Evolutionary conservation across 2,888 invertebrate species (phyloP), one percentile per base, ranked within the genome.

Genomic region (Ennomos erosarius): DNA sequence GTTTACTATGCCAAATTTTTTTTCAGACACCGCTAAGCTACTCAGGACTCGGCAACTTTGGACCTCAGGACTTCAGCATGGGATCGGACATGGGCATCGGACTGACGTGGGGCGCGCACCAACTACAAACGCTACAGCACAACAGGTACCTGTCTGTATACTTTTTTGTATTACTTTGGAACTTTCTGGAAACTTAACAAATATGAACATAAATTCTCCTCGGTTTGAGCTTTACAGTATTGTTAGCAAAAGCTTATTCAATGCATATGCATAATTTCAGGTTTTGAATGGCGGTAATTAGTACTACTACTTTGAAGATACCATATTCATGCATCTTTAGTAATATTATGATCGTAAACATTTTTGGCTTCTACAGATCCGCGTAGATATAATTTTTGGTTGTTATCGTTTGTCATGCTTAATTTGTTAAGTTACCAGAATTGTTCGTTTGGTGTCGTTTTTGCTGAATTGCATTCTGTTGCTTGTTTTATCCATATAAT

Each of bases 11-110:
- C 26, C 6, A 6, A 26, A 50, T 37, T 12, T 38, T 43, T 48
- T 57, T 10, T 10, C 86, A 93, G 93, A 88, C 92, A 81, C 93
- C 92, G 69, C 85, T 93, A 68, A 86, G 94, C 87, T 95, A 96
- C 83, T 93, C 94, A 74, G 94, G 95, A 83, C 91, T 94, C 72
- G 93, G 94, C 69, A 93, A 94, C 70, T 96, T 96, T 81, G 95
- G 94, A 82, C 95, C 96, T 71, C 96, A 96, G 87, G 96, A 96
- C 90, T 96, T 96, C 91, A 95, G 95, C 87, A 95, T 96, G 92
- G 94, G 93, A 78, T 94, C 95, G 68, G 95, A 96, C 77, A 95
- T 96, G 94, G 94, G 95, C 72, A 92, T 96, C 67, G 94, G 94
- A 71, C 90, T 94, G 51, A 93, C 95, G 71, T 94, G 95, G 93